Conservation (phyloP, 2,888 invertebrate genomes). For the Limnephilus rhombicus region DNA sequence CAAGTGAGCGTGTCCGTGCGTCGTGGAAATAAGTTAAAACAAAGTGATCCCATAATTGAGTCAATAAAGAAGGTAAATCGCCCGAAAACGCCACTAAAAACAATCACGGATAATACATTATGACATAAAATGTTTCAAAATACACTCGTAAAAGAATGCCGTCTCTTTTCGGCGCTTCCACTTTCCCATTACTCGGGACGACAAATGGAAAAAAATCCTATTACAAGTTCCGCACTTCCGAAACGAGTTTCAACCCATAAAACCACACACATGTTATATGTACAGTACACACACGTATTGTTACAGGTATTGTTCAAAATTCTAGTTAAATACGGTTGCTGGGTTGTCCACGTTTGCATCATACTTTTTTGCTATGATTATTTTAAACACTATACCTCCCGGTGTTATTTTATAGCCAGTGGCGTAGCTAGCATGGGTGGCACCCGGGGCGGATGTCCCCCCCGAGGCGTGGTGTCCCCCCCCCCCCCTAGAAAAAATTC, state of each 20-base stretch:
- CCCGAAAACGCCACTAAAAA: slow-evolving; percentile 57
- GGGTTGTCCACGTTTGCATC: neutral
- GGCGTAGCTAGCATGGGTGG: no score
- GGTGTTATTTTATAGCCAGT: no score
- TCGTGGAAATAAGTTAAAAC: slow-evolving; percentile 47
- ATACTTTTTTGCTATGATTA: neutral
- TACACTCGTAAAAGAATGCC: slow-evolving; percentile 55
- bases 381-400: no score
- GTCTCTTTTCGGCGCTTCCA: slow-evolving; percentile 52
- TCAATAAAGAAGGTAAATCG: slow-evolving; percentile 58
- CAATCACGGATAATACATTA: slow-evolving; percentile 63
- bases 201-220: slow-evolving; percentile 65
- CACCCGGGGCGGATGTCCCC: no score
- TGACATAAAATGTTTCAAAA: slow-evolving; percentile 60
- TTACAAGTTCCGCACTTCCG: slow-evolving; percentile 65
- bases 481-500: no score
- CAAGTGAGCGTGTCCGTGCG: neutral
- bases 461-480: no score
- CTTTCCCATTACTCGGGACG: slow-evolving; percentile 48
- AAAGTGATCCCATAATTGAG: slow-evolving; percentile 56
- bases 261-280: slow-evolving; percentile 53
- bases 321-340: neutral
- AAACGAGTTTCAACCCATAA: slow-evolving; percentile 64
- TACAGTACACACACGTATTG: neutral
- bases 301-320: neutral